Conservation (phyloP, 2,888 invertebrate genomes). For the Mythimna impura region DNA sequence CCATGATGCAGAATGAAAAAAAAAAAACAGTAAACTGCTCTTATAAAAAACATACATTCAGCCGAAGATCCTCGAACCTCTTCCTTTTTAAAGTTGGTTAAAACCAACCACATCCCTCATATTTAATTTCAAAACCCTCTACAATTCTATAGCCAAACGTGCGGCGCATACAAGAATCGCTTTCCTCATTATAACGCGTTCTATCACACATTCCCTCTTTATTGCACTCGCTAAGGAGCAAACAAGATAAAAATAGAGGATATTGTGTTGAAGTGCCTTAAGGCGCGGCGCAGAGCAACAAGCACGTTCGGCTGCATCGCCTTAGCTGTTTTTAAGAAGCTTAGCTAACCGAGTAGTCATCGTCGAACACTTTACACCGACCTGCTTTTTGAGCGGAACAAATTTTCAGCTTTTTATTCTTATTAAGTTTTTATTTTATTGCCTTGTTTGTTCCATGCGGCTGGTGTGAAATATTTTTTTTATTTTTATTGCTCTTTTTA, state of each 20-base stretch:
- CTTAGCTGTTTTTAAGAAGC: constrained; percentile 68
- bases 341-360: constrained; percentile 68
- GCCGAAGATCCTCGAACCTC: no score
- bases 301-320: constrained; percentile 71
- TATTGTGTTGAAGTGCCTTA: constrained; percentile 61
- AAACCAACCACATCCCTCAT: constrained; percentile 4
- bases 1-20: no score
- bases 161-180: constrained; percentile 43
- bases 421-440: constrained; percentile 49
- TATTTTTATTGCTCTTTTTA: constrained; percentile 50
- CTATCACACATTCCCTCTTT: constrained; percentile 45
- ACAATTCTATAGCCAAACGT: constrained; percentile 42
- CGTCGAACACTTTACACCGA: constrained; percentile 61
- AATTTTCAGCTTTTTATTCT: constrained; percentile 39
- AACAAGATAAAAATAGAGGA: constrained; percentile 59
- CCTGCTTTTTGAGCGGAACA: constrained; percentile 50
- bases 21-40: neutral
- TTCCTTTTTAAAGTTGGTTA: no score
- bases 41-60: no score
- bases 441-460: constrained; percentile 41
- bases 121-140: constrained; percentile 28
- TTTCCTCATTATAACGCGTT: constrained; percentile 51
- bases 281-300: constrained; percentile 66
- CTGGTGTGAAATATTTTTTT: constrained; percentile 20
- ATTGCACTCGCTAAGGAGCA: constrained; percentile 50